Percentiles rank a stretch among this genome's conserved stretches.
Conservation (phyloP, 2,888 invertebrate genomes). For the Erebia palarica region DNA sequence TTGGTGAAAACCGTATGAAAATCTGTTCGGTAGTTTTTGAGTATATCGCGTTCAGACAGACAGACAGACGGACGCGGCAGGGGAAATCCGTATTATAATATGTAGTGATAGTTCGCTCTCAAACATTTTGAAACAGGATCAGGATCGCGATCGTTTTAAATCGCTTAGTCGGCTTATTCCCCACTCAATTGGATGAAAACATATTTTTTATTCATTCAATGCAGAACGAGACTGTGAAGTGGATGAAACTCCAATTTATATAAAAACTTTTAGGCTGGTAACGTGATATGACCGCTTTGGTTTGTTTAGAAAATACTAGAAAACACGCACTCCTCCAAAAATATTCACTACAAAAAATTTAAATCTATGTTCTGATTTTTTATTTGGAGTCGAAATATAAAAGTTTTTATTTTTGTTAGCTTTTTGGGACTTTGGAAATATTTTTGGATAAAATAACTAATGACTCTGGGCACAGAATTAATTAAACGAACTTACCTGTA, state of each 20-base stretch:
- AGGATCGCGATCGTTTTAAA: not conserved
- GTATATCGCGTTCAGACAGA: too few relatives aligned
- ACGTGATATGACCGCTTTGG: slow-evolving; percentile 17
- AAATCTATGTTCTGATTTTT: not conserved
- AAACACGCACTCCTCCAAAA: not conserved
- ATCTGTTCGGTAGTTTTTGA: too few relatives aligned
- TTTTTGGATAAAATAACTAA: not conserved
- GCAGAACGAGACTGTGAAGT: not conserved
- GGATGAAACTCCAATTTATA: slow-evolving; percentile 19
- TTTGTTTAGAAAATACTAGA: slow-evolving; percentile 16
- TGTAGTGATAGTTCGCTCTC: not conserved
- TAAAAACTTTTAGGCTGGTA: slow-evolving; percentile 16
- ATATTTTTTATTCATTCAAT: slow-evolving; percentile 6
- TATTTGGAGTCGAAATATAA: not conserved
- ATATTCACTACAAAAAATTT: not conserved
- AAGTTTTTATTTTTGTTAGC: not conserved
- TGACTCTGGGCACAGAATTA: too few relatives aligned
- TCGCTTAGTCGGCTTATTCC: slow-evolving; percentile 20
- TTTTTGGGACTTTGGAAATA: not conserved
- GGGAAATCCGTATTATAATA: not conserved
- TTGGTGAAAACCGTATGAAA: too few relatives aligned
- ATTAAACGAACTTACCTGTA: too few relatives aligned
- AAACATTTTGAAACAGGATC: slow-evolving; percentile 2
- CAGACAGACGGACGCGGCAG: too few relatives aligned
- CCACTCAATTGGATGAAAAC: slow-evolving; percentile 22